Base-by-base conservation (phyloP, 2,797 vertebrate genomes). In the Benthosema pterotum region DNA sequence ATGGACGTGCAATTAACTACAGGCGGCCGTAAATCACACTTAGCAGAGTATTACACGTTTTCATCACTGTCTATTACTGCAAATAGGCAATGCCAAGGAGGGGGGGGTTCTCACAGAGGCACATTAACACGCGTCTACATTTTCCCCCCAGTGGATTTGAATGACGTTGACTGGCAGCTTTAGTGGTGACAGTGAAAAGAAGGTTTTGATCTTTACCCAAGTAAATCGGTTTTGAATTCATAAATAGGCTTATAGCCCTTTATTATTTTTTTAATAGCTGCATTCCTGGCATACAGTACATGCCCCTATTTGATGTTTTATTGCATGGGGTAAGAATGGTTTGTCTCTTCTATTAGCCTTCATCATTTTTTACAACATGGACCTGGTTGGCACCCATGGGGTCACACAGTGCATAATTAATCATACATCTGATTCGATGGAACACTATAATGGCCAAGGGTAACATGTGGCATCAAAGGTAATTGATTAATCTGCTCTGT, bases 221-320 rank as follows among this genome's bases (percentile, higher is more conserved):
- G 12, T 12, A 8, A 55, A 55, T 48, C 12, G 28, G 52, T 47
- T 56, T 45, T 55, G 32, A 45, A 54, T 45, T 54, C 28, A 2
- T 16, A 49, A 25, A 28, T 19, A 47, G 16, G 32, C 12, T 13
- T 42, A 47, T 52, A 12, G 12, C 11, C 5, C 19, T 17, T 12
- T 18, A 14, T 11, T 38, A 9, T 38, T 38, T 2, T 9, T 38
- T 9, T 8, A 38, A 38, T 7, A 9, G 1, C 9, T 38, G 2
- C 13, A 14, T 25, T 52, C 50, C 19, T n/a, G 51, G 28, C 51
- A 53, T 4, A 13, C 14, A 22, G 32, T 4, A 13, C 14, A 22
- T 53, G 51, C 9, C 32, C 9, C 22, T n/a, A 11, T 53, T 32
- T 32, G 22, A 53, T 53, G 51, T 53, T n/a, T 53, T 32, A 53